Base-by-base conservation (phyloP, 2,888 invertebrate genomes). In the Doris montereyensis region DNA sequence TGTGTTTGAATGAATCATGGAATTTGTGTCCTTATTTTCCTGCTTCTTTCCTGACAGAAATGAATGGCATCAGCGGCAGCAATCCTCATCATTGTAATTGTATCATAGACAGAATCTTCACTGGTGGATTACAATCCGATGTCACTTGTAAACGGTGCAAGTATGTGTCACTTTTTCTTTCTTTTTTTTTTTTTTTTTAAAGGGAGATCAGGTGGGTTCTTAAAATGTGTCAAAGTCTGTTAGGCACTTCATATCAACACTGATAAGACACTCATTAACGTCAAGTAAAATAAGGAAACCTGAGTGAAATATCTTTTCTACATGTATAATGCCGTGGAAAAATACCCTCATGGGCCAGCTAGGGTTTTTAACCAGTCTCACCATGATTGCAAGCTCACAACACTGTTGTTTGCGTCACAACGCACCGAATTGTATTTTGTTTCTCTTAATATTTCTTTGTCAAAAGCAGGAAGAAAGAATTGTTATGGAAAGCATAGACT, bases 101-200 rank as follows among this genome's bases (percentile, higher is more conserved):
- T 92, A 98, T 99, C 87, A 97, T 99, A 85, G 97, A 99, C 92
- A 96, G 97, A 92, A 97, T 98, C 88, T 99, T 99, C 91, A 97
- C 97, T 0, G 99, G 99, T 13, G 95, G 96, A 57, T 93, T 99
- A 79, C 98, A 98, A 92, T 98, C 97, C 85, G 98, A 98, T 91
- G 96, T 99, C 3, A 97, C 97, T 0, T 99, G 99, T 92, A 96
- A 97, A 86, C 94, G 95, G 35, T 99, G 99, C 94, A 95, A 95
- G 94, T 95, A 92, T 91, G 94, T n/a, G n/a, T n/a, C n/a, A n/a
- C n/a, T n/a, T n/a, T n/a, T n/a, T n/a, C n/a, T n/a, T n/a, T n/a
- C n/a, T n/a, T n/a, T n/a, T n/a, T n/a, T n/a, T n/a, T n/a, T n/a
- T n/a, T n/a, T n/a, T n/a, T n/a, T n/a, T n/a, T n/a, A n/a, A n/a